Evolutionary conservation across 2,113 vertebrate species (phyloP).

Genomic region (Acanthisitta chloris): DNA sequence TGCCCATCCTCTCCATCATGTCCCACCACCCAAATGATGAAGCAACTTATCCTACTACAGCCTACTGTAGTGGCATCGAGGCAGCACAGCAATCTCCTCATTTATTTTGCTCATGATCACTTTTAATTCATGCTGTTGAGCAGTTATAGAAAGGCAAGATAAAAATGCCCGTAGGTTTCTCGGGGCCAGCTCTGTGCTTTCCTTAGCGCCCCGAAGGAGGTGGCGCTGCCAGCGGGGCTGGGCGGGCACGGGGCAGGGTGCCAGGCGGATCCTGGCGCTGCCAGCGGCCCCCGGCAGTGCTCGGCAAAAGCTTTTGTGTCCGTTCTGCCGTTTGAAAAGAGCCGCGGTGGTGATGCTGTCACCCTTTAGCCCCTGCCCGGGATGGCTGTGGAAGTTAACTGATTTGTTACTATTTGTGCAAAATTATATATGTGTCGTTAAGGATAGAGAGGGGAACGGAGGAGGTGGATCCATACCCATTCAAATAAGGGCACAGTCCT

Average conservation of each 20-base stretch:
- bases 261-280: constrained; percentile 20
- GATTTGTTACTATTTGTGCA: neutral
- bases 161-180: neutral
- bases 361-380: neutral
- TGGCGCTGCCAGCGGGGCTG: neutral
- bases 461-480: neutral
- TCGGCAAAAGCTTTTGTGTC: neutral
- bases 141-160: neutral
- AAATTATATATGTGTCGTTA: rapidly evolving
- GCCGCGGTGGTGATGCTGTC: neutral
- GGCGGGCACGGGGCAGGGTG: neutral
- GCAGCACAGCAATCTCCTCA: neutral
- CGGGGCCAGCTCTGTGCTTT: neutral
- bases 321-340: neutral
- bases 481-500: neutral
- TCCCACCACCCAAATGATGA: rapidly evolving
- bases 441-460: neutral
- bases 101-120: neutral
- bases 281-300: constrained; percentile 1
- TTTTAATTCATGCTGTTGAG: neutral
- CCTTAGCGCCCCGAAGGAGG: neutral
- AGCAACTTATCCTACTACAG: neutral
- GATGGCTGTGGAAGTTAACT: neutral
- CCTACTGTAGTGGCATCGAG: rapidly evolving
- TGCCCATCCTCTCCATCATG: neutral